Conservation (phyloP, 2,113 vertebrate genomes). For the Dicaeum eximium region DNA sequence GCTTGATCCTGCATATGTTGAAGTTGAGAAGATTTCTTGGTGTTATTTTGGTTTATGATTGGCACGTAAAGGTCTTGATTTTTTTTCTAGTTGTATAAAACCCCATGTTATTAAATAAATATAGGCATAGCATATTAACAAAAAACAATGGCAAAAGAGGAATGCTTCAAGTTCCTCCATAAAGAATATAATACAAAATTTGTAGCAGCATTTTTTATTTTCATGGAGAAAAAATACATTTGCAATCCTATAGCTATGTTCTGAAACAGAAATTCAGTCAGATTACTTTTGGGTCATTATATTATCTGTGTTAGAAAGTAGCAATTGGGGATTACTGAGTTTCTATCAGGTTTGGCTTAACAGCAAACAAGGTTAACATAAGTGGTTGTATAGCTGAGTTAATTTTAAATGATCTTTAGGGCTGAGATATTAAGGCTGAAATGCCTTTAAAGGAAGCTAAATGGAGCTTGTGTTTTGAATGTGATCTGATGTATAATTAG, state of each 20-base stretch:
- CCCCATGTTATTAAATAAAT: neutral
- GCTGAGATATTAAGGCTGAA: neutral
- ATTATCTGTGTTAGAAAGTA: neutral
- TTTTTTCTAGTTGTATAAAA: neutral
- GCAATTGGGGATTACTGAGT: neutral
- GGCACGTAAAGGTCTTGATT: neutral
- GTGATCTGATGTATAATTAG: neutral
- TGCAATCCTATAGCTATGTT: neutral
- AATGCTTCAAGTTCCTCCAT: neutral
- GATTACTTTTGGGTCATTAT: neutral
- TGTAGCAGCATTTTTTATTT: neutral
- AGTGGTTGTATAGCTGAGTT: neutral
- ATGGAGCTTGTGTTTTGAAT: neutral
- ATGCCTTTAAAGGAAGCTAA: neutral
- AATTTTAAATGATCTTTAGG: neutral
- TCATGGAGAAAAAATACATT: neutral
- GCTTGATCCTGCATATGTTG: neutral
- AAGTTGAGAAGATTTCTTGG: neutral
- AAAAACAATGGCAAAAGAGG: neutral
- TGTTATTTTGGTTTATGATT: constrained; percentile 6
- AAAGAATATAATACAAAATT: neutral
- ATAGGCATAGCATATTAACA: neutral
- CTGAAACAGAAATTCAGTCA: neutral
- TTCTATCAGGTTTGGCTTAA: neutral
- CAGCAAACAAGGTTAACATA: neutral